A percentile compares a stretch with the other conserved stretches of the same genome.
Evolutionary conservation across 2,797 vertebrate genomes (phyloP).

Genomic region (Hemibagrus guttatus): DNA sequence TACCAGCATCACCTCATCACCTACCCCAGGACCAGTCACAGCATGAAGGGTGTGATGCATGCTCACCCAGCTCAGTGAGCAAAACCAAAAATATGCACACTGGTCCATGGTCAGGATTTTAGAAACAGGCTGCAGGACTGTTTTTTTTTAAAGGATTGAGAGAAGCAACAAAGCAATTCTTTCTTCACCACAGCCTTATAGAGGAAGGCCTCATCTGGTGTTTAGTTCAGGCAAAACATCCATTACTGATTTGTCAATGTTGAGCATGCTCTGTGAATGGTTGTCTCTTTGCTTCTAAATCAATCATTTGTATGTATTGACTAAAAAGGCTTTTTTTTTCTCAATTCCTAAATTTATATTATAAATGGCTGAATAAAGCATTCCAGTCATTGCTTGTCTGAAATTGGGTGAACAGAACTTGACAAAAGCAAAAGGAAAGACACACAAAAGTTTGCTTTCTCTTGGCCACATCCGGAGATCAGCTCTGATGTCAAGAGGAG

Average conservation of each 20-base stretch:
- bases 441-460: slow-evolving; percentile 45
- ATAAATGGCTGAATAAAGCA: slow-evolving; percentile 56
- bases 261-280: slow-evolving; percentile 60
- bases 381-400: slow-evolving; percentile 49
- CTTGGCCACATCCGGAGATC: slow-evolving; percentile 56
- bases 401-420: slow-evolving; percentile 33
- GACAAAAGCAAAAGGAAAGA: slow-evolving; percentile 32
- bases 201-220: slow-evolving; percentile 48
- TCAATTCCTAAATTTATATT: slow-evolving; percentile 36
- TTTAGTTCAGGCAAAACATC: slow-evolving; percentile 58
- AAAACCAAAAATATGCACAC: slow-evolving; percentile 42
- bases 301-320: slow-evolving; percentile 63
- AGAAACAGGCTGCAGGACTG: slow-evolving; percentile 5
- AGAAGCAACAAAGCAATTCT: slow-evolving; percentile 20
- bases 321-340: slow-evolving; percentile 44
- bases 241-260: slow-evolving; percentile 57
- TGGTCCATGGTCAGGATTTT: neutral
- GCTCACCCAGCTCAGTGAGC: slow-evolving; percentile 46
- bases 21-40: slow-evolving; percentile 50
- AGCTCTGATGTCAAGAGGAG: slow-evolving; percentile 62
- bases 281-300: slow-evolving; percentile 61
- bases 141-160: slow-evolving; percentile 30
- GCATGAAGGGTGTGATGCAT: slow-evolving; percentile 53
- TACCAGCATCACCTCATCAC: slow-evolving; percentile 54
- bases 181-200: slow-evolving; percentile 20